Evolutionary conservation across 2,888 invertebrate species (phyloP).

Genomic region (Dione vanillae): DNA sequence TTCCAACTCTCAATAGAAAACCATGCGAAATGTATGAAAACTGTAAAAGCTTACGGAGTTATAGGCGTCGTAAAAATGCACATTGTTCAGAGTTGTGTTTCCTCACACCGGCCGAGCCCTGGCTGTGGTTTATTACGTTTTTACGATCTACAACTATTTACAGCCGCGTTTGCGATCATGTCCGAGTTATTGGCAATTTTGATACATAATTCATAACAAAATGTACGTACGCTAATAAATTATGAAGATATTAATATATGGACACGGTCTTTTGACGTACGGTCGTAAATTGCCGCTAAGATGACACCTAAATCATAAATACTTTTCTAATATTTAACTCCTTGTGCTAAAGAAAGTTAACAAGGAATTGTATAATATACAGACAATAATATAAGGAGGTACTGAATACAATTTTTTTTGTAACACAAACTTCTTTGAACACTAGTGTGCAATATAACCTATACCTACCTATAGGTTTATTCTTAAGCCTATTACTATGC

Average conservation of each 20-base stretch:
- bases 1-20: conserved; percentile 8
- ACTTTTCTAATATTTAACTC: not conserved
- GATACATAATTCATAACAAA: conserved; percentile 28
- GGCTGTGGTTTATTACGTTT: conserved; percentile 27
- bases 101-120: conserved; percentile 17
- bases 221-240: conserved; percentile 25
- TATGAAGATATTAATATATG: conserved; percentile 17
- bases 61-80: conserved; percentile 17
- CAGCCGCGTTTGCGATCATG: conserved; percentile 26
- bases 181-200: conserved; percentile 31
- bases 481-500: too few relatives aligned
- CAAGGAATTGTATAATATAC: not conserved
- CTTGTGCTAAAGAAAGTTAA: not conserved
- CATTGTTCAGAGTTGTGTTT: conserved; percentile 21
- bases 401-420: too few relatives aligned
- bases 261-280: not conserved
- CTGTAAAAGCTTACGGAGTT: conserved; percentile 16
- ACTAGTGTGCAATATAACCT: too few relatives aligned
- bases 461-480: too few relatives aligned
- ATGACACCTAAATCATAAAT: conserved; percentile 1
- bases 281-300: not conserved
- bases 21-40: conserved; percentile 17
- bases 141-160: conserved; percentile 30
- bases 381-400: not conserved
- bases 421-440: too few relatives aligned